phyloP scores from a whole-genome alignment of 2,113 vertebrate genomes.

The Bos javanicus region DNA sequence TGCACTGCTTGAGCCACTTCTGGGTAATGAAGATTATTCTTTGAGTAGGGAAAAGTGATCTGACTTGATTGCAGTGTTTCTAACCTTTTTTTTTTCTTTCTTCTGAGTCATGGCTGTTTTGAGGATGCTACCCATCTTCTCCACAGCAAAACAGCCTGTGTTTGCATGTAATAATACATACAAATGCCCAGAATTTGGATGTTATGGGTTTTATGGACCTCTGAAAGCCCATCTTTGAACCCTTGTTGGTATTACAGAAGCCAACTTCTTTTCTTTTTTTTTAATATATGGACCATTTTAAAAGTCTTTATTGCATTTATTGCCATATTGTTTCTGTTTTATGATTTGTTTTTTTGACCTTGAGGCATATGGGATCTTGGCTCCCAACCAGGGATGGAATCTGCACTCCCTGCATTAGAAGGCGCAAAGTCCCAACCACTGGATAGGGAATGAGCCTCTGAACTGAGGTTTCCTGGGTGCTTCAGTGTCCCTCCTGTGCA shows the following conservation, averaged over 20 bases:
- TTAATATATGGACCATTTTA: background rate
- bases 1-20: background rate
- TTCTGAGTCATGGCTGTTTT: background rate
- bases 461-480: background rate
- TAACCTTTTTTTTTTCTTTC: background rate
- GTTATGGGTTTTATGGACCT: background rate
- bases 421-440: background rate
- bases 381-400: background rate
- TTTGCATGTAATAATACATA: background rate
- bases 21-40: background rate
- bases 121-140: background rate
- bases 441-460: background rate
- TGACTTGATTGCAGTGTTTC: background rate
- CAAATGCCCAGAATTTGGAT: background rate
- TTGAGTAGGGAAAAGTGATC: background rate
- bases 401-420: background rate
- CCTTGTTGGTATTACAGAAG: background rate
- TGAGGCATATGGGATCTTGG: background rate
- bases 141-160: fast-evolving
- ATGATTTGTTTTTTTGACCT: background rate
- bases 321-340: background rate
- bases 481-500: background rate
- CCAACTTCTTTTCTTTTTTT: background rate
- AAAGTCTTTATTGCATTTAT: background rate
- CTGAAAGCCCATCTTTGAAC: constrained; percentile 15